Evolutionary conservation across 2,888 invertebrate genomes (phyloP).

Genomic region (Drosophila percnosoma): DNA sequence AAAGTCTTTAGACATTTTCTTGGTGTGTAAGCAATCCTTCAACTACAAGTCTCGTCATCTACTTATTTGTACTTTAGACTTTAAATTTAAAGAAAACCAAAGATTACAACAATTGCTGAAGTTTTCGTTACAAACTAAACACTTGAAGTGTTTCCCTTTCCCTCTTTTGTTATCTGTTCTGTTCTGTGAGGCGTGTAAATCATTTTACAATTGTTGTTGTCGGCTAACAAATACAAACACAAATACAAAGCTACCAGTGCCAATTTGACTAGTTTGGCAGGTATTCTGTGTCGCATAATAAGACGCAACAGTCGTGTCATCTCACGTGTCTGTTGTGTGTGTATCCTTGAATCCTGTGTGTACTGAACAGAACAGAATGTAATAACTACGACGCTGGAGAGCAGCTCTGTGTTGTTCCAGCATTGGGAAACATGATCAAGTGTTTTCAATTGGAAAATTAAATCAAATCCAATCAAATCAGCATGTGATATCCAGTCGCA

Average conservation of each 20-base stretch:
- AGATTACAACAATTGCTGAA: not conserved
- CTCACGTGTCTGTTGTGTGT: not conserved
- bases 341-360: not conserved
- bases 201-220: constrained; percentile 39
- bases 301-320: constrained; percentile 43
- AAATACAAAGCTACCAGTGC: constrained; percentile 14
- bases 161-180: constrained; percentile 7
- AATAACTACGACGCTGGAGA: constrained; percentile 21
- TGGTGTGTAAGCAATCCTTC: not conserved
- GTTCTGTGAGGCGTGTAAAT: constrained; percentile 51
- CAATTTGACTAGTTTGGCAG: constrained; percentile 37
- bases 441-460: constrained; percentile 83
- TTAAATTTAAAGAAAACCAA: not conserved
- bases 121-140: constrained; percentile 6
- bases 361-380: constrained; percentile 16
- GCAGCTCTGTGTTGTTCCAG: constrained; percentile 48
- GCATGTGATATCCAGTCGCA: constrained; percentile 58
- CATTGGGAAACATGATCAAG: constrained; percentile 67
- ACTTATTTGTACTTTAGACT: not conserved
- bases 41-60: not conserved
- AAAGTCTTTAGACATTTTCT: not conserved
- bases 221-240: not conserved
- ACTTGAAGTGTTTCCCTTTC: not conserved
- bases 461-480: constrained; percentile 82
- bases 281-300: constrained; percentile 42